Evolutionary conservation across 2,113 vertebrate species (phyloP).

Genomic region (Aptenodytes forsteri): DNA sequence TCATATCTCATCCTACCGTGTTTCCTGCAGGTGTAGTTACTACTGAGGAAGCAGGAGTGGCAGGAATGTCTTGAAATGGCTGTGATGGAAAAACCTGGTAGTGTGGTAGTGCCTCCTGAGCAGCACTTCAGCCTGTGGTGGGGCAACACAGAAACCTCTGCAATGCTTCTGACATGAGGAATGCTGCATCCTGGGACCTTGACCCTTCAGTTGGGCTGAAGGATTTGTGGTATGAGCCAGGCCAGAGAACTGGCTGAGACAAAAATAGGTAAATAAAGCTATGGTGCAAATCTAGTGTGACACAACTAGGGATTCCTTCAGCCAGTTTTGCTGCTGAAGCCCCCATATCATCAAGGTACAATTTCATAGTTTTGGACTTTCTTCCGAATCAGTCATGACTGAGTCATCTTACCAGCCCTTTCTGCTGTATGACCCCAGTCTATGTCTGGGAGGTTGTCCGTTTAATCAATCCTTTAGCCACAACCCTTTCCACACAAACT

Average conservation of each 20-base stretch:
- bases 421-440: not conserved
- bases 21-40: not conserved
- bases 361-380: not conserved
- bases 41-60: not conserved
- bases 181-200: not conserved
- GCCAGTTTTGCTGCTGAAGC: not conserved
- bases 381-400: not conserved
- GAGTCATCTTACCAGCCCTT: not conserved
- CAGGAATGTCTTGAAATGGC: not conserved
- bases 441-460: not conserved
- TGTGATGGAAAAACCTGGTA: not conserved
- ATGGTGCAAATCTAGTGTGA: accelerated
- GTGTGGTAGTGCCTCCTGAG: not conserved
- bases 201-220: not conserved
- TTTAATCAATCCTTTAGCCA: not conserved
- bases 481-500: not conserved
- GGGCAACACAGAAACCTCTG: not conserved
- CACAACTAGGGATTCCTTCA: not conserved
- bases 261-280: not conserved
- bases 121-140: not conserved
- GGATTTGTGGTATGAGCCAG: not conserved
- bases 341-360: not conserved
- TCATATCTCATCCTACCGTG: not conserved
- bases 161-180: not conserved
- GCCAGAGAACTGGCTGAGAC: not conserved